Base-by-base conservation (phyloP, 2,797 vertebrate genomes). In the Siniperca undulata region DNA sequence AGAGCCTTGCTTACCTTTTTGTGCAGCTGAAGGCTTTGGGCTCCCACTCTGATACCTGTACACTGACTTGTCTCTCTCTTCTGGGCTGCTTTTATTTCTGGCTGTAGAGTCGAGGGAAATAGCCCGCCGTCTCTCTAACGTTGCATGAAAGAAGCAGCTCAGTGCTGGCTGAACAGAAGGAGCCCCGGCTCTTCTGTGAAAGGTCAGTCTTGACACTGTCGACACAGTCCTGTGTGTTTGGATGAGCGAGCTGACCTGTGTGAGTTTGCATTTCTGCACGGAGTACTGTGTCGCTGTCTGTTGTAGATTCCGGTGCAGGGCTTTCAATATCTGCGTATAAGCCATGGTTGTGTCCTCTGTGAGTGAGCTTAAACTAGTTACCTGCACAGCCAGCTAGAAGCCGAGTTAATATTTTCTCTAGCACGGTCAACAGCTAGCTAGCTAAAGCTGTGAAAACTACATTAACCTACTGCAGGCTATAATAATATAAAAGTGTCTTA, bases 1-100 rank as follows among this genome's bases (percentile, higher is more conserved):
- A 46, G 40, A 14, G 4, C 7, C 7, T 42, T 30, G 4, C 27
- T 92, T 91, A 99, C 98, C 97, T 97, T 95, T 99, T 52, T 96
- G 96, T 34, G 95, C 83, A 10, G 96, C 79, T 5, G 97, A 96
- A 6, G 94, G 10, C 38, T 89, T 77, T 0, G 95, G 64, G 1
- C 91, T 93, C 0, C 84, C 91, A 5, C 84, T 70, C 42, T 85
- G 88, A 24, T 74, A 91, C 79, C 87, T 92, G 50, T 89, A 96
- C 0, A 97, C 85, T 0, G 97, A 92, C 67, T 93, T 90, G 0
- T 77, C 19, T n/a, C 83, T 90, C 2, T 94, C 92, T 67, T 87
- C 86, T 11, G 70, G 82, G 40, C 72, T 88, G 46, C 56, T 89
- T 74, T 88, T 86, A 67, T 84, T 94, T 40, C 92, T 93, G 58